These are phyloP conservation scores for Eurois occulta DNA, from an alignment of 2,888 invertebrate genomes.

Conservation along the genomic window DNA sequence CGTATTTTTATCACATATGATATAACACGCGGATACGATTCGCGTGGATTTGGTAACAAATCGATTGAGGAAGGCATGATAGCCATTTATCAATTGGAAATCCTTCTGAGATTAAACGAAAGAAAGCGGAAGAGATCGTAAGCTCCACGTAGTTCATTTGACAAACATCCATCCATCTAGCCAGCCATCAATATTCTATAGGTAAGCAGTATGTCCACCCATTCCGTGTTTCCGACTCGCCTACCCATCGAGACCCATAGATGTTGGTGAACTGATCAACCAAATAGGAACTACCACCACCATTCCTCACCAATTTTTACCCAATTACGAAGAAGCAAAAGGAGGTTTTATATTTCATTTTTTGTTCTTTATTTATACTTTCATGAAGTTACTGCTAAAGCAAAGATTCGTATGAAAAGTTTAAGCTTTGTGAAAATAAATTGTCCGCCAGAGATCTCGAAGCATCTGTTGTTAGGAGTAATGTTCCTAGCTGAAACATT, in stretches of 20 bases:
- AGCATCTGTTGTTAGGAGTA: background rate
- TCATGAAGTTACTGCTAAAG: background rate
- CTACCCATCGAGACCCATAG: background rate
- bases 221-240: conserved; percentile 9
- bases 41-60: conserved; percentile 28
- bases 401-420: background rate
- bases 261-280: background rate
- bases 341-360: background rate
- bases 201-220: conserved; percentile 8
- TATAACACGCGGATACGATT: conserved; percentile 48
- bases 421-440: background rate
- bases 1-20: conserved; percentile 34
- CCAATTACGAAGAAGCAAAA: background rate
- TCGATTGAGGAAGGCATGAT: conserved; percentile 51
- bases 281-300: background rate
- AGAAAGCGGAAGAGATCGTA: conserved; percentile 30
- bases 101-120: conserved; percentile 44
- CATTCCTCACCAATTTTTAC: background rate
- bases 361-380: background rate
- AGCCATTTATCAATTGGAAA: conserved; percentile 50
- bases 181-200: background rate
- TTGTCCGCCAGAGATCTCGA: background rate
- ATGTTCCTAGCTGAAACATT: background rate
- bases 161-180: conserved; percentile 27
- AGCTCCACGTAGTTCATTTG: conserved; percentile 19